Percentiles rank a stretch among this genome's conserved stretches.
Conservation (phyloP, 2,797 vertebrate genomes). For the Furcifer pardalis region DNA sequence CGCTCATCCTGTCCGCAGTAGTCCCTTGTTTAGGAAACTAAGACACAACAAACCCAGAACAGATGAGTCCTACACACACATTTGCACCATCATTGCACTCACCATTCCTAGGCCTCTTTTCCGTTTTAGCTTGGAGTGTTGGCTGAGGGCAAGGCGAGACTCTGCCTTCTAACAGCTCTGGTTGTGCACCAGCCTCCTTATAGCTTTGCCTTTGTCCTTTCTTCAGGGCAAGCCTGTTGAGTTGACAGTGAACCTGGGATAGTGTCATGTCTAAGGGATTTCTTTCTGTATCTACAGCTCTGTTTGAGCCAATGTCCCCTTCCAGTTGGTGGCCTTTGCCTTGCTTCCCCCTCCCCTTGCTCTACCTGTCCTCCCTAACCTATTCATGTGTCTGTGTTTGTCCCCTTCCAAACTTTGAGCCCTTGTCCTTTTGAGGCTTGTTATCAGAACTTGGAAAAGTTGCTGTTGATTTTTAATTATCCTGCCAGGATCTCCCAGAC, state of each 20-base stretch:
- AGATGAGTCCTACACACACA: not conserved
- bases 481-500: too few species aligned
- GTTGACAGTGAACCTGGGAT: not conserved
- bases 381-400: conserved; percentile 33
- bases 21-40: not conserved
- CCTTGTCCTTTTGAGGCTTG: conserved; percentile 8
- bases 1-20: not conserved
- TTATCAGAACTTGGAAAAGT: not conserved
- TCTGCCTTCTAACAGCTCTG: not conserved
- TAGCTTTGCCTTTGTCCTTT: conserved; percentile 7
- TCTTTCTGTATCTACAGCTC: conserved; percentile 1
- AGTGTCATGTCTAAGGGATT: not conserved
- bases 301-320: not conserved
- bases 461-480: too few species aligned
- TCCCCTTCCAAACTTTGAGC: conserved; percentile 15
- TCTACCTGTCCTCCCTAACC: conserved; percentile 8
- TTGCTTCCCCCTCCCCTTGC: not conserved
- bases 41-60: not conserved
- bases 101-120: not conserved
- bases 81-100: not conserved
- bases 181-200: not conserved
- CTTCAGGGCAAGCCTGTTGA: not conserved
- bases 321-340: not conserved
- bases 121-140: not conserved
- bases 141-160: not conserved